Evolutionary conservation across 1,140 invertebrate species (phyloP), one percentile per base, ranked within the genome.

Genomic region (Drosophila melanica): DNA sequence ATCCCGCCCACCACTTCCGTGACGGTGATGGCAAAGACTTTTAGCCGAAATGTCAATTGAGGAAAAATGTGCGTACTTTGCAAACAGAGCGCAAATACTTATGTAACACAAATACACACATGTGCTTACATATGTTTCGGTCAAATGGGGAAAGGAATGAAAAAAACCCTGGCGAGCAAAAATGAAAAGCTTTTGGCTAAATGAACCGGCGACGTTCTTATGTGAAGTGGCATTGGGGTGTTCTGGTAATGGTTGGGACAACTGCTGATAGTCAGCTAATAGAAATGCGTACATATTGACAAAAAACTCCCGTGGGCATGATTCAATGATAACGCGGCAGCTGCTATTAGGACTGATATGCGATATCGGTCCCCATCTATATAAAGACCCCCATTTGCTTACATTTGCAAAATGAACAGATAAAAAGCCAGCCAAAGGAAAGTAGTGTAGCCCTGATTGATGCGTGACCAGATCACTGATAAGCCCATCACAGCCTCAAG

Each of bases 31-130:
- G 59, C 57, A 62, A 63, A 69, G 72, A 70, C 72, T 75, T 63
- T 75, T 70, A 69, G 72, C 72, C 69, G 41, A 75, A 70, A 75
- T 75, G 72, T 75, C 72, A 75, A 75, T 75, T 75, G 66, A 69
- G 72, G 70, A 70, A 75, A 73, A 75, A 75, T 75, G 72, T 75
- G 58, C 72, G 72, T 75, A 75, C 70, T 75, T 70, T 69, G 71
- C 66, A 74, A 74, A 69, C 71, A 74, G 66, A 63, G 64, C 57
- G 66, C 54, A 68, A 63, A 73, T 73, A 60, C 69, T 66, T 58
- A 45, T 59, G 37, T 65, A 68, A 33, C 54, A 67, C 47, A 60
- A 30, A 18, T 23, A 35, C 27, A 51, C 16, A 35, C 18, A 47
- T 41, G 30, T 45, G 54, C 42, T 18, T 47, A 57, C 44, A 66